Percentiles rank a stretch among this genome's conserved stretches.
Conservation (phyloP, 1,140 invertebrate species). For the Palaemon carinicauda region DNA sequence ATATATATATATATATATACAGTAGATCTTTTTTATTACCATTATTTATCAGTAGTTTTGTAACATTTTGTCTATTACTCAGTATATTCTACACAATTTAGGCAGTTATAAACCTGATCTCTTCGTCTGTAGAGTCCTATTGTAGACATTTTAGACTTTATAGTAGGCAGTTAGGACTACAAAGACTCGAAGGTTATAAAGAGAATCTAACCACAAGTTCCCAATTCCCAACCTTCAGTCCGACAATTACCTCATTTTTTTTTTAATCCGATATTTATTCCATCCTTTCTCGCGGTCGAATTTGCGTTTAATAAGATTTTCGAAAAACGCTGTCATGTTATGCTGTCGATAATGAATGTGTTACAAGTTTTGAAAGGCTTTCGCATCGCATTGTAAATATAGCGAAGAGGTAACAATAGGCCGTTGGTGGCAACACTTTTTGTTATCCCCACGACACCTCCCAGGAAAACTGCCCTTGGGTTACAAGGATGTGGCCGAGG, state of each 20-base stretch:
- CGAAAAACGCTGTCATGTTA: background rate
- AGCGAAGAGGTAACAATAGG: background rate
- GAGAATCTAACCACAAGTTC: background rate
- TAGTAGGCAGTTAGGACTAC: too few relatives aligned
- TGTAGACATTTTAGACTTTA: too few relatives aligned
- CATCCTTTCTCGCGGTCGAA: background rate
- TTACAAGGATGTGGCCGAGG: slow-evolving; percentile 19
- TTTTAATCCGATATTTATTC: too few relatives aligned
- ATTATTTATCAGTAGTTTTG: too few relatives aligned
- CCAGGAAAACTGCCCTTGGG: slow-evolving; percentile 29
- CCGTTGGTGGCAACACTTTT: background rate
- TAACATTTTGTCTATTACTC: too few relatives aligned
- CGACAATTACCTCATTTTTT: too few relatives aligned
- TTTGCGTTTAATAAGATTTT: background rate
- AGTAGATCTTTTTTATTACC: too few relatives aligned
- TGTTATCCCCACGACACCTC: background rate
- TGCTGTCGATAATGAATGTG: too few relatives aligned
- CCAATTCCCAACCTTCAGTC: background rate
- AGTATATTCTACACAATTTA: too few relatives aligned
- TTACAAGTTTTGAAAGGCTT: background rate
- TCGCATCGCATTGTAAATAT: background rate
- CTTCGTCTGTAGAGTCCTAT: too few relatives aligned
- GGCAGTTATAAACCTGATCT: too few relatives aligned
- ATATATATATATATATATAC: too few relatives aligned
- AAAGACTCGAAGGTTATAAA: background rate